phyloP scores from a whole-genome alignment of 2,797 vertebrate genomes.

The Cacajao melanocephalus region DNA sequence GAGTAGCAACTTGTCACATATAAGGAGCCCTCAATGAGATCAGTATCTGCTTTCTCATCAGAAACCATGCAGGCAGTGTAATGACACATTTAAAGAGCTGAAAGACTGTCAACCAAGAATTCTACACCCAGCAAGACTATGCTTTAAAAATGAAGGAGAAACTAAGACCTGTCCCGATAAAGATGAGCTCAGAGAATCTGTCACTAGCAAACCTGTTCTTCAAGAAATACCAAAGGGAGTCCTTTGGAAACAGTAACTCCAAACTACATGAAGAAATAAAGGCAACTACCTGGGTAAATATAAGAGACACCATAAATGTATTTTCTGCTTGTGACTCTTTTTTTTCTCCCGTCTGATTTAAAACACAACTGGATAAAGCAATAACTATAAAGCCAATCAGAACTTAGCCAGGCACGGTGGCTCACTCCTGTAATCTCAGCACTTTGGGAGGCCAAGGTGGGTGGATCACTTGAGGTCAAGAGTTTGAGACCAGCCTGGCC shows the following conservation, averaged over 20 bases:
- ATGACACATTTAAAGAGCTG: background rate
- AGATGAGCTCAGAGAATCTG: background rate
- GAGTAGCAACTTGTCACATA: background rate
- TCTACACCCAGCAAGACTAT: background rate
- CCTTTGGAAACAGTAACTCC: background rate
- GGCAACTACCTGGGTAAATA: background rate
- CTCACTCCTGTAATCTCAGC: background rate
- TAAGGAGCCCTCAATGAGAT: background rate
- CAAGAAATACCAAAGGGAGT: background rate
- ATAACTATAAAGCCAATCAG: background rate
- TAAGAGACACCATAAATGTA: rapidly evolving
- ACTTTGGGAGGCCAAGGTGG: background rate
- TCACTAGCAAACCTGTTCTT: background rate
- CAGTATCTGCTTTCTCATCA: background rate
- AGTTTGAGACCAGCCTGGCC: background rate
- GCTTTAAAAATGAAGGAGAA: background rate
- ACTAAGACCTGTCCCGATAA: background rate
- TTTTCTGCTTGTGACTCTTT: background rate
- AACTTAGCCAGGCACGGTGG: background rate
- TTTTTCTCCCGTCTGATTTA: background rate
- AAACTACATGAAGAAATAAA: background rate
- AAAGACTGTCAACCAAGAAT: background rate
- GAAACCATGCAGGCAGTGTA: background rate
- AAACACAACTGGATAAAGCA: background rate
- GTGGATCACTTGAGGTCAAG: background rate